Base-by-base conservation (phyloP, 64 coral and sea anemone species). In the Acropora yongei region DNA sequence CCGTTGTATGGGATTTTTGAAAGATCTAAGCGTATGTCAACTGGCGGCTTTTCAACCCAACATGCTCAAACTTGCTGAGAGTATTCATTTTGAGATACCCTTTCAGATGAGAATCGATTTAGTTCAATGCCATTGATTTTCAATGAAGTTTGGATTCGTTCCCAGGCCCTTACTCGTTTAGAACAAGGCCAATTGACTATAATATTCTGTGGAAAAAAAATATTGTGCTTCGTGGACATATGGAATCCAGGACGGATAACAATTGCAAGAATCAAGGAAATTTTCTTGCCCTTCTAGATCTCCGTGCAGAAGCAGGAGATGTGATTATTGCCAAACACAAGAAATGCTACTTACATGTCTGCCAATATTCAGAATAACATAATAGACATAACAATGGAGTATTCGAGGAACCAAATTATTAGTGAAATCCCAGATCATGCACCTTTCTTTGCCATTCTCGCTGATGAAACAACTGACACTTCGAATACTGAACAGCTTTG, bases 141-240 rank as follows among this genome's bases (percentile, higher is more conserved):
- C 30, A 30, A 30, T 30, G 30, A 30, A 30, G 30, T 30, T 30
- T 30, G 30, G 30, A 30, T 30, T 30, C 30, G 30, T 30, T 30
- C 30, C 30, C 30, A 30, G 30, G 30, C 30, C 30, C 30, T 30
- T 30, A 30, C 30, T 30, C 30, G 30, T 30, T 30, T 30, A 30
- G 30, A 30, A 30, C 30, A 30, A 30, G 30, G 30, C 30, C 30
- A 30, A 47, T 53, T 12, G 18, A 30, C 4, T 82, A 12, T 91
- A 51, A 83, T 91, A 74, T 91, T 91, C n/a, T 91, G 89, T 48
- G 89, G 78, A 49, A 91, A 83, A 47, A 91, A 67, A 83, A 83
- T 40, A 91, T 91, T 83, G 89, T 79, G 14, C 89, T 91, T 40
- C 57, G 78, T 44, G 80, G 80, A 4, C 80, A 92, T 77, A 85